Evolutionary conservation across 2,888 invertebrate genomes (phyloP).

Genomic region (Athetis lepigone): DNA sequence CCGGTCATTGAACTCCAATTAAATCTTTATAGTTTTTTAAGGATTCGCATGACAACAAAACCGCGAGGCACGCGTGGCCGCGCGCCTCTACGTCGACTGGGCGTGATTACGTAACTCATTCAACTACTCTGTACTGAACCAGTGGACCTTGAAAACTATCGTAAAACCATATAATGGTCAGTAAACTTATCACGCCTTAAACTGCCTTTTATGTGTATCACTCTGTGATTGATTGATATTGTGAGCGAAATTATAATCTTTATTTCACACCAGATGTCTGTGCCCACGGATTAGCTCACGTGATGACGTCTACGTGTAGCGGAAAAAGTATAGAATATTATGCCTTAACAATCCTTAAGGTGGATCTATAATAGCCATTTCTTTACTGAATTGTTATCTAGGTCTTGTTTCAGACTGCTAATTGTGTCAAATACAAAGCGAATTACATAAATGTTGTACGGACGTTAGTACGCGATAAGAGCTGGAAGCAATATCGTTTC

Average conservation of each 20-base stretch:
- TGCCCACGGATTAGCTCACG: neutral
- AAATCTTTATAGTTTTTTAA: conserved; percentile 38
- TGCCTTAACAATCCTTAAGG: too few species aligned
- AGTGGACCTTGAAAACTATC: conserved; percentile 43
- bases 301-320: too few species aligned
- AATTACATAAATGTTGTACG: conserved; percentile 16
- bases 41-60: conserved; percentile 33
- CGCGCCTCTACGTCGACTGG: conserved; percentile 5
- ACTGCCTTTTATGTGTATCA: conserved; percentile 16
- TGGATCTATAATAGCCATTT: too few species aligned
- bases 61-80: conserved; percentile 1
- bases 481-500: conserved; percentile 16
- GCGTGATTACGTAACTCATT: conserved; percentile 55
- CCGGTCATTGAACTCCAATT: conserved; percentile 45
- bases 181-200: conserved; percentile 37
- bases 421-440: neutral
- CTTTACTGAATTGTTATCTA: neutral
- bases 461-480: conserved; percentile 37
- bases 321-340: too few species aligned
- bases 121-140: conserved; percentile 46
- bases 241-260: conserved; percentile 1
- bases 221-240: conserved; percentile 11
- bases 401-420: neutral
- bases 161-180: conserved; percentile 19
- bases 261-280: neutral